Evolutionary conservation across 2,888 invertebrate genomes (phyloP), one percentile per base, ranked within the genome.

Genomic region (Hypomecis punctinalis): DNA sequence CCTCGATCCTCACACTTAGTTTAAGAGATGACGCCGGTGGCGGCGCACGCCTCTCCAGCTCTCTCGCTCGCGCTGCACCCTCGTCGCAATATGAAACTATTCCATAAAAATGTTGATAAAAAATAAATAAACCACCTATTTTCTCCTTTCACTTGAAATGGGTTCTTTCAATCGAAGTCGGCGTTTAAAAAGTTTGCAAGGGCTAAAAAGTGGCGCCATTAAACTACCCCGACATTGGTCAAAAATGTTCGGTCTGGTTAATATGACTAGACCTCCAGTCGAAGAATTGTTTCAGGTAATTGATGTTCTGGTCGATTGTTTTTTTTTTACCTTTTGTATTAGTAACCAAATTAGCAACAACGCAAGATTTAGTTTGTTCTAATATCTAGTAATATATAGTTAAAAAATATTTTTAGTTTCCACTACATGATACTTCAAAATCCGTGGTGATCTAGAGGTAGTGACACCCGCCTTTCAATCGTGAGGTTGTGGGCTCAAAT

Each of bases 141-240:
- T 9, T 35, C 9, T 43, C 13, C 6, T 36, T 6, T 37, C 7
- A 39, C 11, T 45, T 36, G 47, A 61, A 42, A 87, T 85, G 86
- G 74, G 77, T 74, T 75, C 87, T 9, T 80, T 83, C 7, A 80
- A 73, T 52, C 76, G 77, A 54, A 72, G 81, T 1, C 83, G 74
- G 37, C 79, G 82, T 42, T 78, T 87, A 63, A 79, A 75, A 63
- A 83, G 84, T 69, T 75, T 88, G 36, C 82, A 84, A 54, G 80
- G 77, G 78, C 85, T 88, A 10, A 88, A 84, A 83, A 85, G 77
- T 78, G 84, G 86, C 66, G 84, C 84, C 1, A 88, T 86, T 0
- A 89, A 81, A 62, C 61, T 90, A 7, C 88, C 90, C 0, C 77
- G 87, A 0, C 87, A 89, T 68, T 88, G 88, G 85, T 88, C 90